Evolutionary conservation across 2,888 invertebrate species (phyloP), one percentile per base, ranked within the genome.

Genomic region (Brachypterus glaber): DNA sequence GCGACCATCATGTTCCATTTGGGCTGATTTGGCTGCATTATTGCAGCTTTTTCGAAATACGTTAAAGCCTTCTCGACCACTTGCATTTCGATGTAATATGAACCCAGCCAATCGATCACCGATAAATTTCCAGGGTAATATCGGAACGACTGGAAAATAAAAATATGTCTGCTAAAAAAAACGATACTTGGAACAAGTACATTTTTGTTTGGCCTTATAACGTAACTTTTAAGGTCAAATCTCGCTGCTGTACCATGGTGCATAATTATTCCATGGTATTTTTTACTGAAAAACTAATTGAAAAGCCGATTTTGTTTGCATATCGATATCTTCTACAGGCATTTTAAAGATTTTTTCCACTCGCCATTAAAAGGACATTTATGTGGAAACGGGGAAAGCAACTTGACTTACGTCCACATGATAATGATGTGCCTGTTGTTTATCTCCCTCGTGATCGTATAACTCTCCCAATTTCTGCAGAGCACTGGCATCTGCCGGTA

Each of bases 391-490:
- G n/a, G n/a, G n/a, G n/a, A n/a, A n/a, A n/a, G n/a, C n/a, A n/a
- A n/a, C n/a, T n/a, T n/a, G n/a, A n/a, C n/a, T 67, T 64, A 84
- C 85, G 62, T 88, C 87, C 56, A 76, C 77, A 56, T 85, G 79
- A 63, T 82, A 85, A 55, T 86, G 84, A 65, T 83, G 84, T 0
- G 91, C 89, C 60, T 87, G 87, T 52, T 88, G 87, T 49, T 89
- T 82, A 66, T 98, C 97, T 2, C 90, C 92, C 55, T 87, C 79
- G 41, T 77, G 79, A 55, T 91, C 91, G 60, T 89, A 91, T 54
- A 97, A 74, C 55, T 87, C 81, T 1, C 93, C 97, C 37, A 96
- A 73, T 58, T 89, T 87, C 53, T 87, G 82, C 32, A 95, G 75
- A 32, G 95, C 79, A 26, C 83, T 82, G 0, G 92, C 86, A 65